Evolutionary conservation across 2,113 vertebrate species (phyloP), one percentile per base, ranked within the genome.

Genomic region (Sorex fumeus): DNA sequence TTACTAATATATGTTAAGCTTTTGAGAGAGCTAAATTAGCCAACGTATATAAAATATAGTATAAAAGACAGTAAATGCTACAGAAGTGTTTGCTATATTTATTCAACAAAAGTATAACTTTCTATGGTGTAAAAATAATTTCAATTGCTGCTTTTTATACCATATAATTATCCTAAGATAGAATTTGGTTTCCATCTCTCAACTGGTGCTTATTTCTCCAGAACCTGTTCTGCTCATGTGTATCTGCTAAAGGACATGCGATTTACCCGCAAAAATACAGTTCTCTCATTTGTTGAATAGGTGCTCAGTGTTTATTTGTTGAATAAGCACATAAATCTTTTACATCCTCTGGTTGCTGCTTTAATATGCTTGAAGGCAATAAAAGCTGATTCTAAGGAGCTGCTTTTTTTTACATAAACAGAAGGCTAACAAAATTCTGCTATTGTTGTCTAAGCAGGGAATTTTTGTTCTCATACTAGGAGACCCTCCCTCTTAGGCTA

Each of bases 81-180:
- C 4, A 70, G 21, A 87, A 32, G 4, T 74, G 23, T 67, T 86
- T 82, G 47, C n/a, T 69, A 2, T 43, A 76, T 57, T 66, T 86
- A 76, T 45, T 76, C 50, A 72, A 32, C 16, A 84, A 77, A 81
- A 87, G 69, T 30, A 27, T 36, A 90, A 80, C 34, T 83, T 87
- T 69, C 40, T 40, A 84, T 32, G 62, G 53, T 88, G 70, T 18
- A 28, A 92, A 93, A 93, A 84, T 62, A 83, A 53, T 79, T 90
- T 93, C 57, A 87, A 60, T 6, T 21, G 43, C 40, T 76, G n/a
- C 25, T 94, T 84, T 94, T 93, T 90, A 57, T 79, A 47, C 72
- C 27, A 50, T 66, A 40, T 70, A 91, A 81, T 94, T 91, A 87
- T 69, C 67, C 30, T 19, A 92, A 90, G 88, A 91, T 62, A 92